Base-by-base conservation (phyloP, 2,113 vertebrate species). In the Pogona vitticeps region DNA sequence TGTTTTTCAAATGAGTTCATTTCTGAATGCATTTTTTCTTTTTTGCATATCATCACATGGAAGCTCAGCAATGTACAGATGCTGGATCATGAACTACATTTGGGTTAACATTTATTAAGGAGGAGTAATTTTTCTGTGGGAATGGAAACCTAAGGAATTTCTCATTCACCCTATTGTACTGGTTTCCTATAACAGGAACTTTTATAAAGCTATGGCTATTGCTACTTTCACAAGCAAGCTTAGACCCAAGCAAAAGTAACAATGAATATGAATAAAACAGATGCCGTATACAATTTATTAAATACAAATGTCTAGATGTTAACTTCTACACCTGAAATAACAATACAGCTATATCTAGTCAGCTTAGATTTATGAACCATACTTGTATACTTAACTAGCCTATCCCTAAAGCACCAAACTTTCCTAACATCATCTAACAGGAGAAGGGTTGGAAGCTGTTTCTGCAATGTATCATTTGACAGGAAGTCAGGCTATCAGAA, bases 401-500 rank as follows among this genome's bases (percentile, higher is more conserved):
- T 79, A 3, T 46, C 73, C 38, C 40, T 91, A 88, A 87, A 76
- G 83, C 87, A 84, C 80, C 86, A 59, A 85, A 88, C 81, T 81
- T 92, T 79, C 75, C 79, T 86, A 90, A 86, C 72, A 58, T 15
- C 0, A 0, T 81, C 73, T 92, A 93, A 90, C 72, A 70, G 90
- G 94, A 88, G 87, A 95, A 91, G 93, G 89, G 80, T 78, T 94
- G 76, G 52, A 92, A 92, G 86, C 86, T 89, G 93, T 94, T 95
- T 96, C 97, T 98, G 97, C 93, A 96, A 94, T 96, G 93, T 94
- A 97, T 99, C 98, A 97, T 97, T 97, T 98, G 96, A 98, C 98
- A 98, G 96, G 96, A 97, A 97, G 96, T 97, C 94, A 88, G 94
- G 94, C 96, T 98, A 98, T 99, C 98, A 98, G 97, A 97, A 97